Conservation (phyloP, 1,140 invertebrate genomes). For the Hormaphis cornu region DNA sequence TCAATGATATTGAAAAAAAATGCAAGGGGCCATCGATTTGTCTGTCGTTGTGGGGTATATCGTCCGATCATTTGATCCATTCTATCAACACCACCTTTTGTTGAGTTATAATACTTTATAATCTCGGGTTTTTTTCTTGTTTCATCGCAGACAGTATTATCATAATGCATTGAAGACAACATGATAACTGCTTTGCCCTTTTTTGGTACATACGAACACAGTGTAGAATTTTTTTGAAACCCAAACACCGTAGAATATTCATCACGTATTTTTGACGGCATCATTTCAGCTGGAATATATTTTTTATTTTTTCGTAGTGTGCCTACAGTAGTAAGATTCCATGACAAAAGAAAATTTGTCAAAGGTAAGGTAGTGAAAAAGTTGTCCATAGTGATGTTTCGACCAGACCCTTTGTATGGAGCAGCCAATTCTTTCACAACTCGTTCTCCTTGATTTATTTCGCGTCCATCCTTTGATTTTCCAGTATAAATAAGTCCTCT, state of each 20-base stretch:
- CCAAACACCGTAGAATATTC: not conserved
- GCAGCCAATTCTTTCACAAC: not conserved
- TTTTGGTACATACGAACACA: not conserved
- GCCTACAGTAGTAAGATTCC: not conserved
- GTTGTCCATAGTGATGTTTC: slow-evolving; percentile 43
- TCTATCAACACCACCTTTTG: slow-evolving; percentile 43
- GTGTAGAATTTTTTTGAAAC: not conserved
- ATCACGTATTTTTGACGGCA: not conserved
- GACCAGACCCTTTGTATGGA: not conserved
- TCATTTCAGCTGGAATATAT: not conserved
- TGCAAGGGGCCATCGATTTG: slow-evolving; percentile 46
- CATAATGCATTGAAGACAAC: not conserved
- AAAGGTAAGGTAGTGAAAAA: slow-evolving; percentile 42
- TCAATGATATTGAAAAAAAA: slow-evolving; percentile 47
- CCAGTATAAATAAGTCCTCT: not conserved
- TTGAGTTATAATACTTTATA: slow-evolving; percentile 43
- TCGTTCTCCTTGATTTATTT: not conserved
- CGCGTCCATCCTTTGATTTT: not conserved
- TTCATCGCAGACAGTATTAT: not conserved
- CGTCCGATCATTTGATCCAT: slow-evolving; percentile 43
- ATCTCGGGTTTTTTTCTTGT: slow-evolving; percentile 40
- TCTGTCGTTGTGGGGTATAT: slow-evolving; percentile 45
- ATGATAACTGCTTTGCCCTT: not conserved
- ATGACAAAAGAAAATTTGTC: not conserved
- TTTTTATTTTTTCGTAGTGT: not conserved